phyloP scores from a whole-genome alignment of 2,888 invertebrate species.

The Neoscelio sp. region DNA sequence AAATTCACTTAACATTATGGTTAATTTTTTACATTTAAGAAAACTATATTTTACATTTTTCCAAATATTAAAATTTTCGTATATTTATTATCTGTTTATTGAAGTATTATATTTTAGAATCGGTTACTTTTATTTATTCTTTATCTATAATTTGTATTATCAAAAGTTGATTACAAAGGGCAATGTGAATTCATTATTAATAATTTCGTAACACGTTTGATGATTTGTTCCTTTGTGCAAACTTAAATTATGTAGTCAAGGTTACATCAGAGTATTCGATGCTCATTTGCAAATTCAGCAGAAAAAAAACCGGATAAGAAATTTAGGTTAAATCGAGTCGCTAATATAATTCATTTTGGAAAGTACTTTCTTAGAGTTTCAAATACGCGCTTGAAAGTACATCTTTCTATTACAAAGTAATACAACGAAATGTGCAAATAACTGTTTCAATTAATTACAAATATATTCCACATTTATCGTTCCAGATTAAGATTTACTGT shows the following conservation, averaged over 20 bases:
- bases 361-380: conserved; percentile 50
- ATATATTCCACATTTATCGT: conserved; percentile 30
- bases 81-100: no score
- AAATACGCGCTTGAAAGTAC: conserved; percentile 32
- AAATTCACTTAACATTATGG: no score
- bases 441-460: conserved; percentile 51
- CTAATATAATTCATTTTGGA: conserved; percentile 51
- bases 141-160: background rate
- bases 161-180: background rate
- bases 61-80: no score
- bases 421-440: conserved; percentile 31
- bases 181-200: background rate
- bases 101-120: no score
- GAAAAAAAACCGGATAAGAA: conserved; percentile 38
- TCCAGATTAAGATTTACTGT: conserved; percentile 16
- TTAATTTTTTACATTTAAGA: no score
- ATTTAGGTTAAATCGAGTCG: conserved; percentile 47
- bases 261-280: conserved; percentile 31
- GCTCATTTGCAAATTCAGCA: conserved; percentile 37
- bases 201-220: conserved; percentile 27
- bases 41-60: no score
- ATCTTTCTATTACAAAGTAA: conserved; percentile 15
- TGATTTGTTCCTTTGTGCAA: conserved; percentile 20
- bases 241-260: conserved; percentile 21
- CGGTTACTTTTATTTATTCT: no score